Evolutionary conservation across 2,797 vertebrate species (phyloP).

Genomic region (Cyclura pinguis): DNA sequence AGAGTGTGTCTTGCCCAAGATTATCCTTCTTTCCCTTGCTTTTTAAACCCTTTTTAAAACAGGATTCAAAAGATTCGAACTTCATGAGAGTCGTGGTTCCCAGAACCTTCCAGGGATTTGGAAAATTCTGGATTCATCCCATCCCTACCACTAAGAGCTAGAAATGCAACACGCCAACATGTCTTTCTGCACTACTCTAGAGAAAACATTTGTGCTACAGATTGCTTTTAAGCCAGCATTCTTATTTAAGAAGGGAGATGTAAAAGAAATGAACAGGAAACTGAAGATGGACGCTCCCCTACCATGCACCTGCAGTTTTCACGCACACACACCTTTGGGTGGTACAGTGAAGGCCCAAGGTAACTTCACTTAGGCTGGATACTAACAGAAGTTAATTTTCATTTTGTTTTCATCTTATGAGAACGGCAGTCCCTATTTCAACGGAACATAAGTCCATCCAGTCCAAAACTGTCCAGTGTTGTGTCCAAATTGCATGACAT

Average conservation of each 20-base stretch:
- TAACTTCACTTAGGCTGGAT: neutral
- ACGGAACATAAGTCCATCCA: too few relatives aligned
- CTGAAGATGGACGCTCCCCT: too few relatives aligned
- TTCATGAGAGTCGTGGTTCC: too few relatives aligned
- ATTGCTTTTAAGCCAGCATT: neutral
- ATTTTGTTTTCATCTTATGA: neutral
- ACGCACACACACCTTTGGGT: neutral
- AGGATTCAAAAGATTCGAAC: too few relatives aligned
- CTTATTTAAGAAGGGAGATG: neutral
- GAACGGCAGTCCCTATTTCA: too few relatives aligned
- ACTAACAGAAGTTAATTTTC: neutral
- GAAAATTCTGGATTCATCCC: too few relatives aligned
- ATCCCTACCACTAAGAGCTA: neutral
- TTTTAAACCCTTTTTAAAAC: too few relatives aligned
- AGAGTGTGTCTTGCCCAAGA: too few relatives aligned
- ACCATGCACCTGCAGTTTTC: neutral
- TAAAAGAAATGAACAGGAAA: neutral
- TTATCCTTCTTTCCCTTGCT: too few relatives aligned
- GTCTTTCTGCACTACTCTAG: neutral
- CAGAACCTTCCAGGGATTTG: too few relatives aligned
- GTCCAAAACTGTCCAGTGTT: too few relatives aligned
- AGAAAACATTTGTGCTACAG: neutral
- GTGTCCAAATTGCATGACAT: neutral
- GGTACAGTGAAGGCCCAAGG: neutral
- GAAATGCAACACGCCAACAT: constrained; percentile 3